Percentiles rank a stretch among this genome's conserved stretches.
phyloP scores from a whole-genome alignment of 2,888 invertebrate genomes.

The Cheilosia urbana region DNA sequence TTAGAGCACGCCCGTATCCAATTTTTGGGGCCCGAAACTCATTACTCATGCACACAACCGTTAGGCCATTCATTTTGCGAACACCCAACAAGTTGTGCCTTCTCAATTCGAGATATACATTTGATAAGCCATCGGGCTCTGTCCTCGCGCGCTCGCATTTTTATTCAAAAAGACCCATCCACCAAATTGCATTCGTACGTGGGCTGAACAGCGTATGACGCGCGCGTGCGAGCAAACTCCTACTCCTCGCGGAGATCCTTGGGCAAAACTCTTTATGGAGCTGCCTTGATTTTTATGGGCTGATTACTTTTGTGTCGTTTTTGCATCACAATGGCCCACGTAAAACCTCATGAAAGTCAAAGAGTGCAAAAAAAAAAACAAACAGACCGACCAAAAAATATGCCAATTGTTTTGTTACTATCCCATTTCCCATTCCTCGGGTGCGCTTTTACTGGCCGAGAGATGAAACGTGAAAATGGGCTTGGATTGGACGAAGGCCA shows the following conservation, averaged over 20 bases:
- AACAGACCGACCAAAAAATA: slow-evolving; percentile 18
- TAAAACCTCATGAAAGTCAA: slow-evolving; percentile 56
- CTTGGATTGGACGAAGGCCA: slow-evolving; percentile 68
- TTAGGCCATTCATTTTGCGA: slow-evolving; percentile 50
- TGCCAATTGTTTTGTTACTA: slow-evolving; percentile 61
- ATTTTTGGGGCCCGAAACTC: slow-evolving; percentile 13
- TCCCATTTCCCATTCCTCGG: slow-evolving; percentile 25
- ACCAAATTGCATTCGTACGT: slow-evolving; percentile 55
- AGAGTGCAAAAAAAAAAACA: slow-evolving; percentile 48
- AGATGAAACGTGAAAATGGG: slow-evolving; percentile 67
- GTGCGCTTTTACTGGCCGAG: slow-evolving; percentile 31
- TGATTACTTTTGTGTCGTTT: slow-evolving; percentile 63
- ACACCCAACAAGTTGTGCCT: slow-evolving; percentile 67
- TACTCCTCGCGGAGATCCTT: slow-evolving; percentile 30
- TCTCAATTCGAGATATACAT: slow-evolving; percentile 30
- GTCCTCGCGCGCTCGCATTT: slow-evolving; percentile 50
- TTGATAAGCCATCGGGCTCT: slow-evolving; percentile 60
- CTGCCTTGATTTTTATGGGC: slow-evolving; percentile 68
- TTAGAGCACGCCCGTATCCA: neutral
- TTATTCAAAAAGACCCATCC: slow-evolving; percentile 55
- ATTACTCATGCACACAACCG: slow-evolving; percentile 37
- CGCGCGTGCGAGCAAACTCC: slow-evolving; percentile 57
- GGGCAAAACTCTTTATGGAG: slow-evolving; percentile 52
- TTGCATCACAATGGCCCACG: slow-evolving; percentile 45
- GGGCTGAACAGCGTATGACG: slow-evolving; percentile 37